These are phyloP conservation scores for Antheraea mylitta DNA, from an alignment of 1,140 invertebrate genomes.

Conservation along the genomic window DNA sequence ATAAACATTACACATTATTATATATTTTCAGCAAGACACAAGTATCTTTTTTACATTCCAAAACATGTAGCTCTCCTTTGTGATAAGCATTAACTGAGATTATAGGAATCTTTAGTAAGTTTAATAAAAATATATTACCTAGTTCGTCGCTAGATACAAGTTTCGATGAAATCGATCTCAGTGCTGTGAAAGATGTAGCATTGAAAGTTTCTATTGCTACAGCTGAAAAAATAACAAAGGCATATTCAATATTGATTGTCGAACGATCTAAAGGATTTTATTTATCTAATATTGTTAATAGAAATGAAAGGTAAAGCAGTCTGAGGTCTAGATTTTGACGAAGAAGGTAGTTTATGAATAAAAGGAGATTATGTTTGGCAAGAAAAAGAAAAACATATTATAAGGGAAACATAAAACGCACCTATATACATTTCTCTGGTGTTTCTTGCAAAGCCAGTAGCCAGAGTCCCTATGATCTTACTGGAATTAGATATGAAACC, in stretches of 20 bases:
- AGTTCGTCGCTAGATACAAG: constrained; percentile 86
- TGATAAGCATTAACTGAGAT: too few species aligned
- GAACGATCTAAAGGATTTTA: not conserved
- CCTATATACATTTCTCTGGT: constrained; percentile 59
- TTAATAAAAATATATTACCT: constrained; percentile 67
- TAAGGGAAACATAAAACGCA: constrained; percentile 18
- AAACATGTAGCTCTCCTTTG: too few species aligned
- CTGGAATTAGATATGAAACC: constrained; percentile 57
- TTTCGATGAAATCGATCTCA: constrained; percentile 89
- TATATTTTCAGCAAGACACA: too few species aligned
- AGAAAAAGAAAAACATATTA: too few species aligned
- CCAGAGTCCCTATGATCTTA: constrained; percentile 51
- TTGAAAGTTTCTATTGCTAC: constrained; percentile 87
- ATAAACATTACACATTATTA: too few species aligned
- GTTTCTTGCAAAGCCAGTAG: constrained; percentile 48
- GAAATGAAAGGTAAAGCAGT: too few species aligned
- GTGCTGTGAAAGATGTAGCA: constrained; percentile 88
- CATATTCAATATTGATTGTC: too few species aligned
- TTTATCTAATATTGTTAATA: not conserved
- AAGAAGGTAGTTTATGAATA: too few species aligned
- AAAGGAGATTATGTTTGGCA: too few species aligned
- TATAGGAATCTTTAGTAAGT: too few species aligned
- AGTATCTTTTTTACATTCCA: too few species aligned
- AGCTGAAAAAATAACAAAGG: constrained; percentile 72
- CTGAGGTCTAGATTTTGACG: too few species aligned